Percentiles rank a stretch among this genome's conserved stretches.
Conservation (phyloP, 2,113 vertebrate genomes). For the Oncorhynchus keta region DNA sequence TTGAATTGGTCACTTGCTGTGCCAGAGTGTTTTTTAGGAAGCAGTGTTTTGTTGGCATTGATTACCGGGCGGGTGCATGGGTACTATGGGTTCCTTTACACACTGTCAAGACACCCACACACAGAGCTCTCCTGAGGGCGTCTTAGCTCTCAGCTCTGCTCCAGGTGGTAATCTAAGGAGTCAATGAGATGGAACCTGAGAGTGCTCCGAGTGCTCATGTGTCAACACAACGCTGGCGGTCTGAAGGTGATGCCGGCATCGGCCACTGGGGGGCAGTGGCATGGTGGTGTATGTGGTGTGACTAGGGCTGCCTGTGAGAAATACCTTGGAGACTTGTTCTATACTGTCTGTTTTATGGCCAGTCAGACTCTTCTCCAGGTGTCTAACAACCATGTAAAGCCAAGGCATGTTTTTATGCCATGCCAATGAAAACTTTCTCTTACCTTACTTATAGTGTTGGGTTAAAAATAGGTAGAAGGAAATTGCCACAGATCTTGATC, state of each 20-base stretch:
- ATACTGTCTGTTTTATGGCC: no score
- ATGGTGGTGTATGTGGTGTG: slow-evolving; percentile 12
- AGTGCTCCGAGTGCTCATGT: not conserved
- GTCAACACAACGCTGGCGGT: not conserved
- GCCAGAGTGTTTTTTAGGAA: slow-evolving; percentile 4
- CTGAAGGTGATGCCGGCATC: not conserved
- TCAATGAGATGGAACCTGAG: not conserved
- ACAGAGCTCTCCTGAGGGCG: not conserved
- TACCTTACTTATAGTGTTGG: no score
- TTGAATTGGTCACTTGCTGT: not conserved
- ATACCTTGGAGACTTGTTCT: no score
- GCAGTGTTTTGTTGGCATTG: slow-evolving; percentile 15
- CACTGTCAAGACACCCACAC: not conserved
- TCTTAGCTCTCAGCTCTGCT: not conserved
- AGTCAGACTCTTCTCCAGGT: no score
- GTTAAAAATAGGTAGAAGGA: not conserved
- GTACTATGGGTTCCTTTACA: slow-evolving; percentile 21
- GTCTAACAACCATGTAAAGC: no score
- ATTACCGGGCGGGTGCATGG: not conserved
- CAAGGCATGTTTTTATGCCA: no score
- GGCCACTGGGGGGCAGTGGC: slow-evolving; percentile 53
- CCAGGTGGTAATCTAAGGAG: slow-evolving; percentile 4
- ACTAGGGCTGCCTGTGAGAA: not conserved
- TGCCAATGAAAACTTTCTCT: no score
- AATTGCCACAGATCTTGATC: not conserved